Base-by-base conservation (phyloP, 2,113 vertebrate species). In the Dunckerocampus dactyliophorus region DNA sequence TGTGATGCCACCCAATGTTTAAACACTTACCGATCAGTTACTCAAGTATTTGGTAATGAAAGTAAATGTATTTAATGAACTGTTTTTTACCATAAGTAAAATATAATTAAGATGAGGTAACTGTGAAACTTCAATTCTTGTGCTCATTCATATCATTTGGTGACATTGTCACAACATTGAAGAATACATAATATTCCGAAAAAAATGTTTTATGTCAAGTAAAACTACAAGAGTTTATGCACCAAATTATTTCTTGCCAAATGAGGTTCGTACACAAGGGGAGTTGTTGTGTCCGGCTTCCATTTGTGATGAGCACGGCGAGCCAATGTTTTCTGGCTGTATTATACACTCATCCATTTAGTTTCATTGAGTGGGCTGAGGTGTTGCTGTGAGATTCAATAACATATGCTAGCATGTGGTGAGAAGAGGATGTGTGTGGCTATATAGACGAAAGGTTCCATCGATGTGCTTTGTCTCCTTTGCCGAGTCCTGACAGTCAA, bases 401-500 rank as follows among this genome's bases (percentile, higher is more conserved):
- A 70, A 61, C 66, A 70, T 65, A 75, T 67, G 72, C 63, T 56
- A 58, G 49, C 67, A 28, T 15, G 71, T 69, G 59, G 70, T 63
- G 60, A 72, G 54, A 68, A 60, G 59, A 66, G 62, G 45, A 71
- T 16, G 59, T 71, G 64, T 62, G 79, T 67, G 71, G 64, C 56
- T 62, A 12, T 65, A 47, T n/a, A 58, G 67, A 64, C 53, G 48
- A 65, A 72, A 67, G 46, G 66, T 57, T 67, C 67, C 47, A 52
- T 59, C 69, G 48, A 37, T 50, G 42, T 48, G 75, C 71, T 76
- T 53, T 62, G 59, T 15, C 63, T 65, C 19, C 70, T 78, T 77
- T 64, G 76, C 65, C 65, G 74, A 81, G 52, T 75, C 62, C 45
- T 71, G 63, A 66, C 69, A 72, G 65, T 72, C 42, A 75, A 70